Evolutionary conservation across 2,888 invertebrate species (phyloP).

Genomic region (Luperina testacea): DNA sequence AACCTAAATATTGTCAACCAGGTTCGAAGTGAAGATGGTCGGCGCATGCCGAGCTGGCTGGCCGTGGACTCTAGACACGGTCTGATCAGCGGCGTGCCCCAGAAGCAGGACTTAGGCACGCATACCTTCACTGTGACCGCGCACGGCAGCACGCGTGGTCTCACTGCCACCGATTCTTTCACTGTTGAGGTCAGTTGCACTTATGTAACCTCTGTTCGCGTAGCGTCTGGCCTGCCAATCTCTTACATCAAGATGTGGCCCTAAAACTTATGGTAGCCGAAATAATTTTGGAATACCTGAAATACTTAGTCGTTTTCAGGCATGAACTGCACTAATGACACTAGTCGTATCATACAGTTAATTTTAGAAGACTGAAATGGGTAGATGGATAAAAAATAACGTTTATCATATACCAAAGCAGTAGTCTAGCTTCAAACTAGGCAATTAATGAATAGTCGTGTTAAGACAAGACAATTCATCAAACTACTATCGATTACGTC

Average conservation of each 20-base stretch:
- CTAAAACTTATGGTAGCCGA: not conserved
- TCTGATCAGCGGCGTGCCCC: constrained; percentile 94
- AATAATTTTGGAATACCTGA: no score
- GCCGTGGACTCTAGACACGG: constrained; percentile 92
- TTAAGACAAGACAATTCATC: constrained; percentile 13
- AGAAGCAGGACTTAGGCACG: constrained; percentile 91
- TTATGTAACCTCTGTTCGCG: not conserved
- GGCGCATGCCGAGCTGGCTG: constrained; percentile 91
- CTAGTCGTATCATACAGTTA: constrained; percentile 4
- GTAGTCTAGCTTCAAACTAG: not conserved
- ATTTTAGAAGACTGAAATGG: constrained; percentile 20
- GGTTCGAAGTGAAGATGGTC: constrained; percentile 84
- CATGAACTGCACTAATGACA: constrained; percentile 14
- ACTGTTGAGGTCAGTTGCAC: constrained; percentile 90
- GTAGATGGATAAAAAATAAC: not conserved
- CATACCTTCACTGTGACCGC: constrained; percentile 91
- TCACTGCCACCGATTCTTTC: constrained; percentile 92
- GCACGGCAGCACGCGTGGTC: constrained; percentile 85
- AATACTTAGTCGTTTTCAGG: constrained; percentile 3
- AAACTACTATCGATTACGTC: constrained; percentile 23
- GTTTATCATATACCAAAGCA: not conserved
- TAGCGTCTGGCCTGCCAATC: not conserved
- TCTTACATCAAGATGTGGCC: not conserved
- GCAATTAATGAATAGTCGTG: not conserved
- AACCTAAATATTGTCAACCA: constrained; percentile 54